Conservation (phyloP, 2,888 invertebrate species). For the Drosophila fungiperda region DNA sequence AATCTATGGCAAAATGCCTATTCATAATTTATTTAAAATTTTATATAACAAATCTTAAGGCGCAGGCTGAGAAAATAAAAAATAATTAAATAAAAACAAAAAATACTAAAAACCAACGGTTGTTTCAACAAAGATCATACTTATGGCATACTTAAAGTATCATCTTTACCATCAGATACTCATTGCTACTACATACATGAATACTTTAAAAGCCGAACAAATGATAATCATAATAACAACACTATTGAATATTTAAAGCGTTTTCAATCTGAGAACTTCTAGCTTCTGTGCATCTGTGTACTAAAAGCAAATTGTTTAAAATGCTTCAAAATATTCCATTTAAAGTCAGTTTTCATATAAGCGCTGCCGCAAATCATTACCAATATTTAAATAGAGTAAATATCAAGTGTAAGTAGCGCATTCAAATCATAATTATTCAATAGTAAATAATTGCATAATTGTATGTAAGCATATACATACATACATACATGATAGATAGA, state of each 20-base stretch:
- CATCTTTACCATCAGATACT: slow-evolving; percentile 25
- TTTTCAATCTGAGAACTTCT: slow-evolving; percentile 7
- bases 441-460: slow-evolving; percentile 19
- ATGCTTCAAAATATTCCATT: slow-evolving; percentile 11
- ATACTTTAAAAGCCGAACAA: slow-evolving; percentile 9
- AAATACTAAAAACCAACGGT: slow-evolving; percentile 33
- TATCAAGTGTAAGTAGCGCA: slow-evolving; percentile 42
- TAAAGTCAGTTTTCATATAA: slow-evolving; percentile 19
- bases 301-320: not conserved
- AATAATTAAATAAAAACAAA: not conserved
- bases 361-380: slow-evolving; percentile 30
- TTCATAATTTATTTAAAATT: slow-evolving; percentile 30
- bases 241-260: slow-evolving; percentile 12
- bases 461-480: not conserved
- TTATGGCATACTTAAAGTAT: slow-evolving; percentile 39
- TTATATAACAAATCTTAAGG: slow-evolving; percentile 40
- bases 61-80: slow-evolving; percentile 13
- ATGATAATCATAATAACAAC: slow-evolving; percentile 17
- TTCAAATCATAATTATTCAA: slow-evolving; percentile 35
- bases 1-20: slow-evolving; percentile 34
- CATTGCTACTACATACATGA: slow-evolving; percentile 1
- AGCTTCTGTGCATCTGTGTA: slow-evolving; percentile 1
- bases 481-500: slow-evolving; percentile 17
- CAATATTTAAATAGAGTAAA: slow-evolving; percentile 21
- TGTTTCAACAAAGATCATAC: slow-evolving; percentile 48